phyloP scores from a whole-genome alignment of 2,797 vertebrate species.

The Pterois miles region DNA sequence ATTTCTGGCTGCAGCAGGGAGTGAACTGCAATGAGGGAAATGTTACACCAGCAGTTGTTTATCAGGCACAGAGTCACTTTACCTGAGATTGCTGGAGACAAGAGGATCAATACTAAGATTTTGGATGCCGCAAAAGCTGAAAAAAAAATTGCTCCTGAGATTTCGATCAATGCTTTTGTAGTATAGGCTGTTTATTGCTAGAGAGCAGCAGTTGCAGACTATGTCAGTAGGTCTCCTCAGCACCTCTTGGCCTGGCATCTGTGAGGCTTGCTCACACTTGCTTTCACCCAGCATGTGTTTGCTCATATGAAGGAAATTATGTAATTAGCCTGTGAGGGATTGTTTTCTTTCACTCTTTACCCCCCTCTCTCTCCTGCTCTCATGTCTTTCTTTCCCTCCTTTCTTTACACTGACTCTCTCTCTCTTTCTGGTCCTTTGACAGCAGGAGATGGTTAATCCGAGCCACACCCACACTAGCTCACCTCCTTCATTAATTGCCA shows the following conservation, averaged over 20 bases:
- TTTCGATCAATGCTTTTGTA: constrained; percentile 1
- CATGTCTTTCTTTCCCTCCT: constrained; percentile 32
- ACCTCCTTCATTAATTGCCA: constrained; percentile 87
- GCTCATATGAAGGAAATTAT: constrained; percentile 97
- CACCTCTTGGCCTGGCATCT: constrained; percentile 70
- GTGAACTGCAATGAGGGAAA: constrained; percentile 58
- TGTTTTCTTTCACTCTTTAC: constrained; percentile 76
- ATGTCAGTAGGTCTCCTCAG: constrained; percentile 54
- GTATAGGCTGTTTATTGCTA: not conserved
- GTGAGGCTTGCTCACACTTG: constrained; percentile 84
- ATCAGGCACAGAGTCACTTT: constrained; percentile 49
- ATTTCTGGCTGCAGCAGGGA: constrained; percentile 55
- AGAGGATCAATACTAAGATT: constrained; percentile 42
- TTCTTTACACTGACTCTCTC: constrained; percentile 16
- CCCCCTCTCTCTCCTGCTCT: constrained; percentile 12
- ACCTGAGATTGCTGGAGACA: constrained; percentile 21
- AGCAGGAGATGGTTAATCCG: constrained; percentile 85
- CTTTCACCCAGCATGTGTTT: constrained; percentile 88
- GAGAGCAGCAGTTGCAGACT: constrained; percentile 23
- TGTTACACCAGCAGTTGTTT: constrained; percentile 57
- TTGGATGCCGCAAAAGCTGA: constrained; percentile 32
- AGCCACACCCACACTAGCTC: constrained; percentile 80
- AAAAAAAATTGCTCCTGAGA: constrained; percentile 22
- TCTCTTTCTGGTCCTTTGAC: constrained; percentile 69
- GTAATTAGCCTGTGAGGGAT: constrained; percentile 91